Conservation (phyloP, 2,888 invertebrate species). For the Tridacna gigas region DNA sequence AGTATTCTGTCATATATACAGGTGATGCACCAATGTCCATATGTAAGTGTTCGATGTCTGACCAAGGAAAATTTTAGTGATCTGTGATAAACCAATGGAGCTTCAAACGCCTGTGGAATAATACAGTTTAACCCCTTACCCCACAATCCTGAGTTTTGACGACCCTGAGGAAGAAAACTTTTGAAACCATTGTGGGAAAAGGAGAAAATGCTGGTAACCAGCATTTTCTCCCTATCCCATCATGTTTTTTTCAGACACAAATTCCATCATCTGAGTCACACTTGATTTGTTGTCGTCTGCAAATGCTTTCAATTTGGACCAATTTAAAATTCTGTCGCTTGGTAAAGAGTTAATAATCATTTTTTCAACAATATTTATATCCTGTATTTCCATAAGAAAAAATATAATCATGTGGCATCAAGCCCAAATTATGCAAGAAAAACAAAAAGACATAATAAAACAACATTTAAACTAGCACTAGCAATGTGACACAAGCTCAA, state of each 20-base stretch:
- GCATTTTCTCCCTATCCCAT: slow-evolving; percentile 3
- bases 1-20: too few relatives aligned
- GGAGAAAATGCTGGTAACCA: neutral
- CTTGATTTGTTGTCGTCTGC: neutral
- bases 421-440: too few relatives aligned
- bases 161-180: neutral
- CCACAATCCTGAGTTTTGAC: neutral
- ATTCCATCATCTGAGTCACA: neutral
- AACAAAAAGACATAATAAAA: too few relatives aligned
- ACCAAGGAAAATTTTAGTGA: too few relatives aligned
- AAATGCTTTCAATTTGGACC: neutral
- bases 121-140: neutral
- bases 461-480: too few relatives aligned
- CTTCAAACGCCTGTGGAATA: too few relatives aligned
- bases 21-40: too few relatives aligned
- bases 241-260: neutral
- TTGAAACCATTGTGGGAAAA: neutral
- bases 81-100: too few relatives aligned
- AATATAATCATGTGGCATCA: too few relatives aligned
- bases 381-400: too few relatives aligned
- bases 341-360: neutral
- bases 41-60: too few relatives aligned
- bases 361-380: neutral
- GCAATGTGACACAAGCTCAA: too few relatives aligned
- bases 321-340: neutral